phyloP scores from a whole-genome alignment of 1,140 invertebrate genomes.

The Notospermus geniculatus region DNA sequence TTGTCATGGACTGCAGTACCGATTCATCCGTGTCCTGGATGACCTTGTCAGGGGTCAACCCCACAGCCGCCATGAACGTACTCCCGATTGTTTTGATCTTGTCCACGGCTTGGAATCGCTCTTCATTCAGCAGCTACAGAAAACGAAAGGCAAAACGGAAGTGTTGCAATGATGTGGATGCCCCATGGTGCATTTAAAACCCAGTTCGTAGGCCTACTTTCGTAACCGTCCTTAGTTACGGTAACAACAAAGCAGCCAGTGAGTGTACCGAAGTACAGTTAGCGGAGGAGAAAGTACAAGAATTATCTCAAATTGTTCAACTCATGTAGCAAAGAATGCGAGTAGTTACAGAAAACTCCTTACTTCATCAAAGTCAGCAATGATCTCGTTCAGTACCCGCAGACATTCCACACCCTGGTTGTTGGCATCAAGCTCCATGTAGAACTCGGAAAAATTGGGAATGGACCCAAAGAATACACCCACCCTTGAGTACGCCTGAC shows the following conservation, averaged over 20 bases:
- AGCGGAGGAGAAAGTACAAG: too few species aligned
- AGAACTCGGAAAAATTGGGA: slow-evolving; percentile 95
- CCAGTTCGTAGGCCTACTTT: too few species aligned
- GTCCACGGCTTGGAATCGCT: slow-evolving; percentile 77
- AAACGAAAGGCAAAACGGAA: too few species aligned
- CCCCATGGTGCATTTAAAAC: too few species aligned
- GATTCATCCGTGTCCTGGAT: slow-evolving; percentile 44
- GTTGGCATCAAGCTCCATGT: slow-evolving; percentile 84
- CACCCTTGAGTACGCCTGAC: slow-evolving; percentile 87
- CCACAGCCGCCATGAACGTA: slow-evolving; percentile 96
- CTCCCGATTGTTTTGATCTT: slow-evolving; percentile 96
- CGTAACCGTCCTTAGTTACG: too few species aligned
- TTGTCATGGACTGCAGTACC: slow-evolving; percentile 56
- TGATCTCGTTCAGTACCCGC: slow-evolving; percentile 91
- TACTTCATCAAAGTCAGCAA: slow-evolving; percentile 87
- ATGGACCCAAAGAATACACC: slow-evolving; percentile 92
- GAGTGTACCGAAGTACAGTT: too few species aligned
- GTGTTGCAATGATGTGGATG: too few species aligned
- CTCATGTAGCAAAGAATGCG: too few species aligned
- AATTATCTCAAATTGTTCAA: too few species aligned
- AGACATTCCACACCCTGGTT: slow-evolving; percentile 92
- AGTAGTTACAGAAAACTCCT: too few species aligned
- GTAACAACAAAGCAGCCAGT: too few species aligned
- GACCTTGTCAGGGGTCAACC: slow-evolving; percentile 60
- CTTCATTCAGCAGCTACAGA: slow-evolving; percentile 43